Base-by-base conservation (phyloP, 2,888 invertebrate species). In the Koerneria pararmatus region DNA sequence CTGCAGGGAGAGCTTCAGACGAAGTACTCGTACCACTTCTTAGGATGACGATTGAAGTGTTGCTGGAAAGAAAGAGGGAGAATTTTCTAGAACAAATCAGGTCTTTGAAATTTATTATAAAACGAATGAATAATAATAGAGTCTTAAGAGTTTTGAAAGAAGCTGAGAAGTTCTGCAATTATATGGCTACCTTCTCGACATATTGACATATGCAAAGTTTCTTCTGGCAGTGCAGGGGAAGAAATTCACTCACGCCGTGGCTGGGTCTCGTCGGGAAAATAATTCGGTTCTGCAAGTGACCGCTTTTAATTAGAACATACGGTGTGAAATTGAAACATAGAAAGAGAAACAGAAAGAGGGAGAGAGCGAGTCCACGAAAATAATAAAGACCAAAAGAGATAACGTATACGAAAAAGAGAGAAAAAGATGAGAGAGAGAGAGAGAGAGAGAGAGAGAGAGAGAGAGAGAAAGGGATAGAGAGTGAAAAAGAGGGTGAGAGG, bases 151-250 rank as follows among this genome's bases (percentile, higher is more conserved):
- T n/a, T n/a, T n/a, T n/a, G n/a, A n/a, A n/a, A 41, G n/a, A 41
- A 15, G 46, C 46, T 15, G n/a, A 41, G n/a, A 41, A 11, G n/a
- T 41, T 41, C 11, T 15, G 11, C n/a, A n/a, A n/a, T 15, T 41
- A 11, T 15, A n/a, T 41, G n/a, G n/a, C 46, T 51, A 76, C 75
- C 66, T 75, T 74, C 51, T 81, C 78, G 19, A 83, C 70, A 62
- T 75, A 82, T 64, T 82, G 82, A 51, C 82, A 82, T 5, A 82
- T 57, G 54, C 82, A 82, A 62, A 73, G 68, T 46, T 77, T 76
- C 8, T 71, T 75, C 27, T 69, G 67, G 66, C 80, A 80, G 65
- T 82, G 82, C 46, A 77, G 75, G n/a, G 82, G 82, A 6, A 69
- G 56, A 60, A 76, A 78, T 62, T 81, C 79, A 27, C 72, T 73